phyloP scores from a whole-genome alignment of 2,888 invertebrate genomes.

The Diaperis boleti region DNA sequence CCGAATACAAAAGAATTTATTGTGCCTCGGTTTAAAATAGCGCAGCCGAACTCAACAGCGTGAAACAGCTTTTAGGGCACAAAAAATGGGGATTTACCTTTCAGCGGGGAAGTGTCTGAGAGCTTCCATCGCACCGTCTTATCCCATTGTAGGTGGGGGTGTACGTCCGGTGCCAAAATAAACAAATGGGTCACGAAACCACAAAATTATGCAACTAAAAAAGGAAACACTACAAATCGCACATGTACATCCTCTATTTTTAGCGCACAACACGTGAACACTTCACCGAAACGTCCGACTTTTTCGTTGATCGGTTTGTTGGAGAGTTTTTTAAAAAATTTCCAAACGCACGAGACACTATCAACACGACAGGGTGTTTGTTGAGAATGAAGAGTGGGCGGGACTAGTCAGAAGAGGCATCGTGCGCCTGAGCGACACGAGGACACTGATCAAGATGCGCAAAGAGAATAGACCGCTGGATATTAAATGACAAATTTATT shows the following conservation, averaged over 20 bases:
- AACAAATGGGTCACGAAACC: slow-evolving; percentile 25
- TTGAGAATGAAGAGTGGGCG: slow-evolving; percentile 57
- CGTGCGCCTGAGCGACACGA: slow-evolving; percentile 61
- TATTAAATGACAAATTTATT: slow-evolving; percentile 39
- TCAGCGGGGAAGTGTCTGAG: slow-evolving; percentile 39
- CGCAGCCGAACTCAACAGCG: no score
- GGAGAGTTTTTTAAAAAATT: slow-evolving; percentile 30
- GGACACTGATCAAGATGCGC: slow-evolving; percentile 58
- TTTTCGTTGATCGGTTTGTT: slow-evolving; percentile 7
- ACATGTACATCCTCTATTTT: slow-evolving; percentile 23
- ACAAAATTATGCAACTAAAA: slow-evolving; percentile 34
- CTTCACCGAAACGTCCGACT: slow-evolving; percentile 4
- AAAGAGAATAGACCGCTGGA: slow-evolving; percentile 46
- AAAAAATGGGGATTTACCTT: slow-evolving; percentile 23
- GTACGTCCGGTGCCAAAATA: slow-evolving; percentile 9
- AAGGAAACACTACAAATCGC: slow-evolving; percentile 29
- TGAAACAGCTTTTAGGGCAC: no score
- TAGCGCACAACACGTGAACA: slow-evolving; percentile 8
- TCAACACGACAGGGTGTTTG: slow-evolving; percentile 42
- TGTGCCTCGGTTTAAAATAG: no score
- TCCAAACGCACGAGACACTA: slow-evolving; percentile 36
- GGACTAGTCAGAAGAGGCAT: slow-evolving; percentile 54
- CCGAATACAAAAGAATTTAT: no score
- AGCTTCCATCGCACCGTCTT: slow-evolving; percentile 36
- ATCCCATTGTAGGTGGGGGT: slow-evolving; percentile 33